These are phyloP conservation scores for Didymodactylos carnosus DNA, from an alignment of 2,888 invertebrate species.

Conservation along the genomic window DNA sequence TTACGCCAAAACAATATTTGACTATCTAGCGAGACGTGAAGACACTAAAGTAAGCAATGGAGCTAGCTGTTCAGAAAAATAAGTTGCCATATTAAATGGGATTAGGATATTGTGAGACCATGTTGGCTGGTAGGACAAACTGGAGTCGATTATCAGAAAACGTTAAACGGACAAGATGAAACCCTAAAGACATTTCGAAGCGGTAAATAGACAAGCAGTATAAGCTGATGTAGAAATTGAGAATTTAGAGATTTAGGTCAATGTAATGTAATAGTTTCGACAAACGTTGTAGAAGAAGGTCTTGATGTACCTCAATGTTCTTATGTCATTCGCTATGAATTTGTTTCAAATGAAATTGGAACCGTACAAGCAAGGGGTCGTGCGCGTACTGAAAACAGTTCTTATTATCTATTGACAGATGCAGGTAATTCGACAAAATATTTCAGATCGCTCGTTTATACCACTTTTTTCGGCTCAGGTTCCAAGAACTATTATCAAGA, in stretches of 20 bases:
- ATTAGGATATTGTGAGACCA: neutral
- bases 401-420: constrained; percentile 13
- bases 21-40: neutral
- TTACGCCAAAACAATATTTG: neutral
- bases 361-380: constrained; percentile 10
- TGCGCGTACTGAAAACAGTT: constrained; percentile 16
- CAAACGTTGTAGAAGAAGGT: constrained; percentile 17
- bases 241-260: too few species aligned
- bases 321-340: constrained; percentile 16
- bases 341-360: constrained; percentile 10
- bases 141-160: too few species aligned
- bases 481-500: neutral
- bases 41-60: neutral
- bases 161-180: too few species aligned
- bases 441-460: too few species aligned
- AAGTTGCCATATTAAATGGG: neutral
- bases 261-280: too few species aligned
- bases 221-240: too few species aligned
- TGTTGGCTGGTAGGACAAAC: too few species aligned
- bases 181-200: too few species aligned
- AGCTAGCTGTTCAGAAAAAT: neutral
- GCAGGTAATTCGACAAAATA: too few species aligned
- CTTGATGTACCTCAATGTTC: constrained; percentile 16
- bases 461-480: too few species aligned
- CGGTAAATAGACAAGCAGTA: too few species aligned